Conservation (phyloP, 1,140 invertebrate genomes). For the Idris sp. region DNA sequence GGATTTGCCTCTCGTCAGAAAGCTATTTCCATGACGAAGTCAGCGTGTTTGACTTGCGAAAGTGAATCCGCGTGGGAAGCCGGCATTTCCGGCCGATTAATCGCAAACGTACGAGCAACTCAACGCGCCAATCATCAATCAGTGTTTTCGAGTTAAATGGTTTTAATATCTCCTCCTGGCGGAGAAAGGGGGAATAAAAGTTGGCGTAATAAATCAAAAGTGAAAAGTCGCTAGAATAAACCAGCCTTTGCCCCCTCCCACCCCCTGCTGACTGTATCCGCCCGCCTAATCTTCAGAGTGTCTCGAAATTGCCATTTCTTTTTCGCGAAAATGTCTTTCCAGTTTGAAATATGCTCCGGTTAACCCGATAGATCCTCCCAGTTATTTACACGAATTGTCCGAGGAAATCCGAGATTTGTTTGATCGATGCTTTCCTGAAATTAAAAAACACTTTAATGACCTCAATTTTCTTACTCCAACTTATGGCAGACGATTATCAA, state of each 20-base stretch:
- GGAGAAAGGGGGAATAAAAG: slow-evolving; percentile 72
- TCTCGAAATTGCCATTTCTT: slow-evolving; percentile 63
- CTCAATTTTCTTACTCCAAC: slow-evolving; percentile 8
- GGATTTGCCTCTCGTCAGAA: slow-evolving; percentile 41
- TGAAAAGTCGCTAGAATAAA: slow-evolving; percentile 76
- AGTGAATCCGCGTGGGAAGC: slow-evolving; percentile 50
- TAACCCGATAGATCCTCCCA: slow-evolving; percentile 36
- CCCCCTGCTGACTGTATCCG: slow-evolving; percentile 33
- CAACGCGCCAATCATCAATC: slow-evolving; percentile 75
- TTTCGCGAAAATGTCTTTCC: slow-evolving; percentile 42
- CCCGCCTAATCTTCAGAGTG: slow-evolving; percentile 60
- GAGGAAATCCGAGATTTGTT: slow-evolving; percentile 17
- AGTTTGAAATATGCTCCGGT: slow-evolving; percentile 51
- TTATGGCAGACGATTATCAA: not conserved
- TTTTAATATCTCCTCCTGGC: slow-evolving; percentile 76
- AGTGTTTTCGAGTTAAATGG: slow-evolving; percentile 74
- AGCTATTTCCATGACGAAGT: slow-evolving; percentile 47
- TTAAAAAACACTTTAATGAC: slow-evolving; percentile 43
- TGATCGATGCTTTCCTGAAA: slow-evolving; percentile 33
- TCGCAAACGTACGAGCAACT: slow-evolving; percentile 61
- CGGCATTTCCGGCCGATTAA: slow-evolving; percentile 61
- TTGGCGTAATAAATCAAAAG: slow-evolving; percentile 78
- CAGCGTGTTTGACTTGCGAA: slow-evolving; percentile 40
- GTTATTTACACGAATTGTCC: slow-evolving; percentile 45
- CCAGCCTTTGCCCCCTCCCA: not conserved